Evolutionary conservation across 2,888 invertebrate species (phyloP), one percentile per base, ranked within the genome.

Genomic region (Leucania comma): DNA sequence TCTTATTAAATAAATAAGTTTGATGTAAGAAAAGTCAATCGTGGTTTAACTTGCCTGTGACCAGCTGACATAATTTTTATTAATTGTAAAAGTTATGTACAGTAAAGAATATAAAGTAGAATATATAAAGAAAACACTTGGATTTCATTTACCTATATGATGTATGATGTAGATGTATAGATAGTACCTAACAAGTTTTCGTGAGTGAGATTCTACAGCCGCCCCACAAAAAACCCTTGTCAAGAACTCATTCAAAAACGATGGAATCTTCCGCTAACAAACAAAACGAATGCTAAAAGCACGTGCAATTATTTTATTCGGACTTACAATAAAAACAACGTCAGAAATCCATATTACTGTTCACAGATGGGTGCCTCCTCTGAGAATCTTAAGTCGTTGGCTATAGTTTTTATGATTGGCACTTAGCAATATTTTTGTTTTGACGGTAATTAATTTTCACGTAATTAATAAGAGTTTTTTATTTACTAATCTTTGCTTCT

Each of bases 251-350:
- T 35, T 22, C 10, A n/a, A 63, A 38, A 42, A 42, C 17, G n/a
- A 29, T 10, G 64, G 60, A 64, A 59, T 42, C 42, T 64, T 42
- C 42, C 59, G 42, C 24, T 35, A 17, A 53, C n/a, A 63, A 63
- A 58, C 63, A 38, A 46, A 17, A 32, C 6, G 29, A 24, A 14
- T n/a, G 24, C 14, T 57, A 29, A 42, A 8, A 42, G 29, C 38
- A 29, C 10, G 26, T 50, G 22, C 12, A 29, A 42, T 42, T 64
- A 56, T 59, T 29, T 22, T 42, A 64, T 59, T n/a, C 9, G n/a
- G 42, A 10, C 53, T 53, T 9, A 42, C 3, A n/a, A 42, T 58
- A 29, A 64, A 58, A 64, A 57, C n/a, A 22, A 57, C 10, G n/a
- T 22, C 22, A 57, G 29, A 57, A n/a, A 22, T 3, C 38, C 35